Conservation (phyloP, 2,113 vertebrate genomes). For the Spea bombifrons region DNA sequence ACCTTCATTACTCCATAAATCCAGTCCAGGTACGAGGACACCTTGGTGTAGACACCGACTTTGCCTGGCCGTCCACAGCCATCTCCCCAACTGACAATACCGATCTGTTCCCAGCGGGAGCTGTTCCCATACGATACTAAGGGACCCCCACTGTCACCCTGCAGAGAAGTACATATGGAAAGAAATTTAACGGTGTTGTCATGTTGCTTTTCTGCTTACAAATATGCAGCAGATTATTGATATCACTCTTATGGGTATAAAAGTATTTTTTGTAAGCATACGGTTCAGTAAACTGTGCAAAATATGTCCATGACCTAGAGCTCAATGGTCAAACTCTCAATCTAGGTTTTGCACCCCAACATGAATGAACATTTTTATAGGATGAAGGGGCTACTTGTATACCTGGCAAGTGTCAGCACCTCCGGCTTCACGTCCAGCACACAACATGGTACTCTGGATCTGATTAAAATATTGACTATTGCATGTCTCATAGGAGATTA, state of each 20-base stretch:
- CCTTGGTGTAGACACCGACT: constrained; percentile 69
- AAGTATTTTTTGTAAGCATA: no score
- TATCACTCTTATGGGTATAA: no score
- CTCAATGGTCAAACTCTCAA: no score
- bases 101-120: constrained; percentile 59
- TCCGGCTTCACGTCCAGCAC: constrained; percentile 74
- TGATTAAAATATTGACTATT: constrained; percentile 68
- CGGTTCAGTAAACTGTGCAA: no score
- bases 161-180: not conserved
- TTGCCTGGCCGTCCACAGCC: constrained; percentile 62
- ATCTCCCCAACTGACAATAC: constrained; percentile 74
- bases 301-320: no score
- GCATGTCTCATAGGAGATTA: constrained; percentile 67
- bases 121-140: constrained; percentile 56
- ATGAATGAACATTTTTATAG: no score
- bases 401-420: constrained; percentile 89
- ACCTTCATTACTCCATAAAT: constrained; percentile 66
- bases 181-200: no score
- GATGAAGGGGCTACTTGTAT: constrained; percentile 3
- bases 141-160: constrained; percentile 79
- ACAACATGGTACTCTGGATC: constrained; percentile 79
- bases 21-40: constrained; percentile 68
- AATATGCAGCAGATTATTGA: no score
- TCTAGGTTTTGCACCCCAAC: no score
- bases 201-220: no score